These are phyloP conservation scores for Marasmarcha lunaedactyla DNA, from an alignment of 2,888 invertebrate species.

Conservation along the genomic window DNA sequence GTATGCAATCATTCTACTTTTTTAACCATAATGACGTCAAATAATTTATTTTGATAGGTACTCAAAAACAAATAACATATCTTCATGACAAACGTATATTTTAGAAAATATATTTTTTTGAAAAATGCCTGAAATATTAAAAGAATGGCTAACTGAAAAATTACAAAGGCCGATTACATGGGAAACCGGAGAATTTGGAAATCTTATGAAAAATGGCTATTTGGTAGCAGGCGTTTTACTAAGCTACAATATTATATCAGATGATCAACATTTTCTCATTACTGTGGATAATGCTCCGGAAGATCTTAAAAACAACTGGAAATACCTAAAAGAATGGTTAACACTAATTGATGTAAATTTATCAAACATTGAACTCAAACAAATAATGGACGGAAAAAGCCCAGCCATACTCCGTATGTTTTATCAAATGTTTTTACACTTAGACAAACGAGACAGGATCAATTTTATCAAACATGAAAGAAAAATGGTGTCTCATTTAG, in stretches of 20 bases:
- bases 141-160: slow-evolving; percentile 70
- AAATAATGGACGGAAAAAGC: slow-evolving; percentile 60
- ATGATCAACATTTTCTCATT: slow-evolving; percentile 63
- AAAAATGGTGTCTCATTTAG: slow-evolving; percentile 44
- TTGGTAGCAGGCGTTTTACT: slow-evolving; percentile 67
- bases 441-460: slow-evolving; percentile 69
- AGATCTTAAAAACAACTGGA: slow-evolving; percentile 63
- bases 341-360: slow-evolving; percentile 53
- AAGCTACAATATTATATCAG: slow-evolving; percentile 70
- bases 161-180: slow-evolving; percentile 66
- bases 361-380: slow-evolving; percentile 46
- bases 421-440: slow-evolving; percentile 71
- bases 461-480: slow-evolving; percentile 63
- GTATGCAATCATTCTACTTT: too few species aligned
- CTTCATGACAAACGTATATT: too few species aligned
- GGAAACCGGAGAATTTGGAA: slow-evolving; percentile 65
- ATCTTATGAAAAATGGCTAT: slow-evolving; percentile 68
- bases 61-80: too few species aligned
- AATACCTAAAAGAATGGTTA: slow-evolving; percentile 64
- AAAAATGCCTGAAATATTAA: slow-evolving; percentile 70
- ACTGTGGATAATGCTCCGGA: slow-evolving; percentile 37
- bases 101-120: slow-evolving; percentile 1
- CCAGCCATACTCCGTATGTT: slow-evolving; percentile 66
- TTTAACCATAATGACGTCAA: too few species aligned
- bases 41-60: too few species aligned